Base-by-base conservation (phyloP, 2,113 vertebrate species). In the Scatophagus argus region DNA sequence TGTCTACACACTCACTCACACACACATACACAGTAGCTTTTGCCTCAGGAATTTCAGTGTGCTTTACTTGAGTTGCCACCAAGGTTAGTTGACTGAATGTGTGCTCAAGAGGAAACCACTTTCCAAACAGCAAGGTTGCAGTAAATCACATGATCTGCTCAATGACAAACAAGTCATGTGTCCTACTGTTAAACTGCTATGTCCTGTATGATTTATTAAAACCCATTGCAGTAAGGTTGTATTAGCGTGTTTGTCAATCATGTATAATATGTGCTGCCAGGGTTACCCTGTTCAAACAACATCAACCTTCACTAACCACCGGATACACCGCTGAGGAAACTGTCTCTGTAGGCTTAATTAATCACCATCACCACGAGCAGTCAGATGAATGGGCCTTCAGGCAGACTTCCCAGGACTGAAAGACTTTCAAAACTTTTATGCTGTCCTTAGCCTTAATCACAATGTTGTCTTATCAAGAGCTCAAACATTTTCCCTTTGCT, bases 261-360 rank as follows among this genome's bases (percentile, higher is more conserved):
- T 69, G 29, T 32, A 6, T 0, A 52, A 25, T 41, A 34, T 56
- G 39, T 46, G 58, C 19, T 81, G 43, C 52, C 49, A 60, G 77
- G 76, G 81, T 86, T 71, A 81, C 68, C 9, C 12, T 49, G 64
- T 84, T 79, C 75, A 78, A 80, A 79, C 74, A 87, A 76, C 59
- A 87, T 49, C 71, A 65, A 59, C 47, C 49, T 87, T 78, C 78
- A 64, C 38, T 38, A 46, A 61, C 52, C 11, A 38, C 68, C 13
- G 71, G 77, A 87, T 59, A 83, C 74, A 77, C 65, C 34, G 2
- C 80, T 36, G 63, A 75, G 83, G 72, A 80, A 75, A 63, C n/a
- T 0, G 74, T 82, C 86, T 91, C 83, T 69, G 74, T 71, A 51
- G 79, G 75, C 76, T 81, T 90, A 88, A 93, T 93, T 92, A 91